Evolutionary conservation across 37 sponge, comb jelly and placozoan species (phyloP).

Genomic region (Aphrocallistes beatrix): DNA sequence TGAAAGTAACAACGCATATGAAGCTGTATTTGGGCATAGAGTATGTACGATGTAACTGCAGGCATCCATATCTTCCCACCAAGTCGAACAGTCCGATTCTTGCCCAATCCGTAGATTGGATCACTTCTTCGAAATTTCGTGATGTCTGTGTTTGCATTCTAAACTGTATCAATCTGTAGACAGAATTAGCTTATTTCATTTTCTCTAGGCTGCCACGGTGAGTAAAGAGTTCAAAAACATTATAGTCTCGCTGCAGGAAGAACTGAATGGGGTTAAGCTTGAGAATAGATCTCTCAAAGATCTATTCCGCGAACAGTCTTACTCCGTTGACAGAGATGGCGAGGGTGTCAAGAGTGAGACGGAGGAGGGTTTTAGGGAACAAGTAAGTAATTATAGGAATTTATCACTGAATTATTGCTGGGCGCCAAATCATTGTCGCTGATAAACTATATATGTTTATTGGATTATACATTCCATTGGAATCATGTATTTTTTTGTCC

Average conservation of each 20-base stretch:
- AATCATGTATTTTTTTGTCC: no score
- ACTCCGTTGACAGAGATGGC: not conserved
- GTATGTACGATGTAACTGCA: no score
- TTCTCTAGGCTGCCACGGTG: constrained; percentile 10
- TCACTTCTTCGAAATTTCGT: not conserved
- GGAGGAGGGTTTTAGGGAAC: not conserved
- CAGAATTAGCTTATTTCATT: no score
- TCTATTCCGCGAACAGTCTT: not conserved
- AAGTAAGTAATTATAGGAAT: no score
- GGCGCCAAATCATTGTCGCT: no score
- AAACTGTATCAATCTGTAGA: not conserved
- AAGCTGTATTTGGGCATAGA: no score
- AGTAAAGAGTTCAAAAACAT: not conserved
- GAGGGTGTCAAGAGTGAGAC: not conserved
- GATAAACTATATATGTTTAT: not conserved
- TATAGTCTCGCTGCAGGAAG: not conserved
- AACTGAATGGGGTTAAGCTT: not conserved
- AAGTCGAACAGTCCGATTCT: not conserved
- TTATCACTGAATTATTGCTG: no score
- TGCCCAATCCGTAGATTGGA: not conserved
- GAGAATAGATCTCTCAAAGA: constrained; percentile 7
- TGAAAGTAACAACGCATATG: no score
- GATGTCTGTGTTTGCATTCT: not conserved
- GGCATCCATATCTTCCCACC: no score
- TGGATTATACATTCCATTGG: no score